Evolutionary conservation across 2,888 invertebrate genomes (phyloP), one percentile per base, ranked within the genome.

Genomic region (Nemotelus pantherinus): DNA sequence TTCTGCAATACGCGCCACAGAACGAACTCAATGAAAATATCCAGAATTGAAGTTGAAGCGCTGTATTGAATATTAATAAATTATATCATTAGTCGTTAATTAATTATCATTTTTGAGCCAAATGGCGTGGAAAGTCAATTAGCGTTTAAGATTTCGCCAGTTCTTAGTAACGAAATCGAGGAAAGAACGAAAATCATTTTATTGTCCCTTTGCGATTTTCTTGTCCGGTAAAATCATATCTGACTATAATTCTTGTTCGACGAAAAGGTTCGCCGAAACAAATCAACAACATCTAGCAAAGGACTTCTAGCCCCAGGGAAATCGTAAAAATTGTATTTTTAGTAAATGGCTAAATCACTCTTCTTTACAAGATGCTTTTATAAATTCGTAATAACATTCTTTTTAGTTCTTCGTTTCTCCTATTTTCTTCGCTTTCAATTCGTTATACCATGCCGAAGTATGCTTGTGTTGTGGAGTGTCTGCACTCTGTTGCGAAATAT

Each of bases 331-430:
- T 47, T 47, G 67, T 67, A 67, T 67, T 67, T 25, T 47, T 48
- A n/a, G 67, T 47, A 67, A 67, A 67, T 67, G 39, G 67, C 47
- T 25, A 48, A 67, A 67, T 67, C 48, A 67, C 25, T 67, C n/a
- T 44, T 47, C 48, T 10, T 67, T 48, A 67, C n/a, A 47, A 2
- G 67, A 67, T 7, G 25, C 67, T 45, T 67, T 43, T 67, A 67
- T 67, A 67, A 67, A 67, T 67, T 67, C 39, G 10, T 67, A 67
- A 67, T 67, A 67, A 67, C 10, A 47, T 48, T 64, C 7, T 44
- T 50, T 47, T 67, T 67, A 48, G 7, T n/a, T 48, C 47, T 25
- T 25, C 2, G 6, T 25, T 3, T 39, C 6, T 48, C n/a, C n/a
- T n/a, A n/a, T n/a, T n/a, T n/a, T n/a, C n/a, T n/a, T n/a, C n/a